Percentiles rank a stretch among this genome's conserved stretches.
These are phyloP conservation scores for Microplitis mediator DNA, from an alignment of 1,140 invertebrate genomes.

Conservation along the genomic window DNA sequence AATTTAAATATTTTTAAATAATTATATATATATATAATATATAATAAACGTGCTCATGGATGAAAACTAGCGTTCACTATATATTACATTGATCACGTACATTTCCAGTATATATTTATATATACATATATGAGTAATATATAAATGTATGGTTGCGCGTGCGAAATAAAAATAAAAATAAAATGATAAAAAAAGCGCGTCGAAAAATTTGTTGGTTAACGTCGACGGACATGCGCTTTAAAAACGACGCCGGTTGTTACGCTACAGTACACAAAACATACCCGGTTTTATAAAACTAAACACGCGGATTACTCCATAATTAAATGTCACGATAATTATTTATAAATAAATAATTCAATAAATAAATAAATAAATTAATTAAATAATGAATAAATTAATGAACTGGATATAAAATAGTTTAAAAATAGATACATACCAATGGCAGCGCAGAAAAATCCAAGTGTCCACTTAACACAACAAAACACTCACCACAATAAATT, in stretches of 20 bases:
- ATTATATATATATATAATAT: not conserved
- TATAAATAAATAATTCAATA: too few relatives aligned
- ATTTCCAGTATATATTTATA: not conserved
- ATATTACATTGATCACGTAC: not conserved
- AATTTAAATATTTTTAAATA: too few relatives aligned
- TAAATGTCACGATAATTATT: not conserved
- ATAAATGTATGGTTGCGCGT: not conserved
- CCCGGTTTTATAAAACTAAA: too few relatives aligned
- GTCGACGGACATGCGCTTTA: constrained; percentile 23
- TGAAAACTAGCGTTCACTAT: not conserved
- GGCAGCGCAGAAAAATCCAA: too few relatives aligned
- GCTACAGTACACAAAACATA: too few relatives aligned
- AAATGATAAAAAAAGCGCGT: not conserved
- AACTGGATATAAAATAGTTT: too few relatives aligned
- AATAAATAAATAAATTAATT: too few relatives aligned
- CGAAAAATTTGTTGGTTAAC: not conserved
- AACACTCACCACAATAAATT: not conserved
- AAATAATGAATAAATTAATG: too few relatives aligned
- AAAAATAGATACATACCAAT: too few relatives aligned
- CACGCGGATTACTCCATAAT: too few relatives aligned
- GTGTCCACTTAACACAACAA: too few relatives aligned
- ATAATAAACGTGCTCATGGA: constrained; percentile 7
- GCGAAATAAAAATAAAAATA: not conserved
- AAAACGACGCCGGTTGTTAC: constrained; percentile 1
- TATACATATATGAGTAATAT: too few relatives aligned